phyloP scores from a whole-genome alignment of 2,888 invertebrate species.

The Perdita meconis region DNA sequence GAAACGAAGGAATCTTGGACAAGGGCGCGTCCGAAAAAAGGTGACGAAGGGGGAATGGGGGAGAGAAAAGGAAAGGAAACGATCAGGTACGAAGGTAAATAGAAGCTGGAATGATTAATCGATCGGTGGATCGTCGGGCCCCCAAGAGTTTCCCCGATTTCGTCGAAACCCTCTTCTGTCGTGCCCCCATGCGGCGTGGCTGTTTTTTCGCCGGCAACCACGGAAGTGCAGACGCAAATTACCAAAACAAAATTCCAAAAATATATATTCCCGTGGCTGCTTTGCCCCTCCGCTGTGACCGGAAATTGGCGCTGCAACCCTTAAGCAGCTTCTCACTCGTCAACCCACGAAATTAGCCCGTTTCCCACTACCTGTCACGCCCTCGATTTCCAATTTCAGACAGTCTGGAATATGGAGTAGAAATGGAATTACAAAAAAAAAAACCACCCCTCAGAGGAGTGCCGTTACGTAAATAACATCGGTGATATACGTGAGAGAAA shows the following conservation, averaged over 20 bases:
- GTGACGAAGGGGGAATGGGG: slow-evolving; percentile 37
- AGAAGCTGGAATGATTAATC: slow-evolving; percentile 80
- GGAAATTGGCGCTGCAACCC: slow-evolving; percentile 71
- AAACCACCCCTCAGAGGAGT: neutral
- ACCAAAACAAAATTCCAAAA: slow-evolving; percentile 65
- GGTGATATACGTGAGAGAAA: slow-evolving; percentile 2
- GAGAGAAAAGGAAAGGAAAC: slow-evolving; percentile 56
- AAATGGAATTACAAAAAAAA: slow-evolving; percentile 19
- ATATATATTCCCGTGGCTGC: slow-evolving; percentile 16
- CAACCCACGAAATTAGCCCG: slow-evolving; percentile 56
- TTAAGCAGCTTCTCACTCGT: slow-evolving; percentile 51
- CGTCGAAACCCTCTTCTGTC: slow-evolving; percentile 37
- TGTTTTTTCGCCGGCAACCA: slow-evolving; percentile 37
- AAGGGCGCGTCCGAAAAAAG: slow-evolving; percentile 32
- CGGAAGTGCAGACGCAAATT: slow-evolving; percentile 65
- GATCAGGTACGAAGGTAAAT: slow-evolving; percentile 74
- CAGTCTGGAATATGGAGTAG: slow-evolving; percentile 15
- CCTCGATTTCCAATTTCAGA: slow-evolving; percentile 33
- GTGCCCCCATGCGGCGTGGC: slow-evolving; percentile 29
- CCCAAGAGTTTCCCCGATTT: slow-evolving; percentile 63
- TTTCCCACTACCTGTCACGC: slow-evolving; percentile 73
- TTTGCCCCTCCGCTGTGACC: slow-evolving; percentile 30
- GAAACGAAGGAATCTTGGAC: slow-evolving; percentile 60
- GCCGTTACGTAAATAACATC: slow-evolving; percentile 1
- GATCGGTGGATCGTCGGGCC: slow-evolving; percentile 71